Percentiles rank a stretch among this genome's conserved stretches.
These are phyloP conservation scores for Bombus terrestris DNA, from an alignment of 1,140 invertebrate species.

Conservation along the genomic window DNA sequence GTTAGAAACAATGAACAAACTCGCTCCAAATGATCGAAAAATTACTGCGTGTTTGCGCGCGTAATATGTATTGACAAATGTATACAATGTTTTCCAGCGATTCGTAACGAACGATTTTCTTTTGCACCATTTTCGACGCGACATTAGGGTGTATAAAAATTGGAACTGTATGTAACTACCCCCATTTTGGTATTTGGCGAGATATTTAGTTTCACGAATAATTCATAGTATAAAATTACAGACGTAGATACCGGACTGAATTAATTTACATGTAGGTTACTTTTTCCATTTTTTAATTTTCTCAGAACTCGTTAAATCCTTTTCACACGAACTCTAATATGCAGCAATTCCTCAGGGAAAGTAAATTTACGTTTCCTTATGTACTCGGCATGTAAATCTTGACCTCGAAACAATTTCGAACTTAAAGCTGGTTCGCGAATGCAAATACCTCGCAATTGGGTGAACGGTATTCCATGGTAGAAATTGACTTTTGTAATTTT, in stretches of 20 bases:
- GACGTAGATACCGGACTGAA: no score
- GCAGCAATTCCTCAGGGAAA: neutral
- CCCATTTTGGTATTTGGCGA: neutral
- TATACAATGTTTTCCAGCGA: neutral
- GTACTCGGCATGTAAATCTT: slow-evolving; percentile 23
- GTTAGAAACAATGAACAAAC: neutral
- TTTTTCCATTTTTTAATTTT: neutral
- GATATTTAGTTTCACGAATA: neutral
- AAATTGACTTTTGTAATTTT: slow-evolving; percentile 13
- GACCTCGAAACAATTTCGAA: slow-evolving; percentile 25
- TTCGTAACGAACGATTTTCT: neutral
- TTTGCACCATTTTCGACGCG: neutral
- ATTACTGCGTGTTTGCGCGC: neutral
- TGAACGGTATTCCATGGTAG: neutral
- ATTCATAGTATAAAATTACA: neutral
- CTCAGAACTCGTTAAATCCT: neutral
- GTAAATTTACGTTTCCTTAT: neutral
- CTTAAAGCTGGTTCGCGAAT: slow-evolving; percentile 3
- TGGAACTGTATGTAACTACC: neutral
- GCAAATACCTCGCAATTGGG: slow-evolving; percentile 5
- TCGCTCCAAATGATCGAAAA: neutral
- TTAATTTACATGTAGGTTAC: neutral
- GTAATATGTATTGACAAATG: neutral
- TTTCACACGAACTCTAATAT: neutral
- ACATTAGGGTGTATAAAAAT: neutral